Percentiles rank a stretch among this genome's conserved stretches.
phyloP scores from a whole-genome alignment of 2,113 vertebrate genomes.

The Psephotus haematonotus region DNA sequence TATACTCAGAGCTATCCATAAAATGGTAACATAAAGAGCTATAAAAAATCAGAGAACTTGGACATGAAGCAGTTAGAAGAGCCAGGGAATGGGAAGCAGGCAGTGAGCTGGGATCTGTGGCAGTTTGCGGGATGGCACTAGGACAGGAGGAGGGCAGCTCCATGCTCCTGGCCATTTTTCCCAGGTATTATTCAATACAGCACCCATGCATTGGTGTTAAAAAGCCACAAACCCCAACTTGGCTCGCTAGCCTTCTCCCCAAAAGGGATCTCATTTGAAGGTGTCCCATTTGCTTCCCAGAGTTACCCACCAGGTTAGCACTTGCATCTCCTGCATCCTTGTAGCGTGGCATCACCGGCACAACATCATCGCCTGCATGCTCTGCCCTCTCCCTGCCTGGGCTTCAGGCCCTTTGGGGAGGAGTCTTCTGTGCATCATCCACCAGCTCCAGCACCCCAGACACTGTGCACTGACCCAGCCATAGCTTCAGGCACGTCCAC shows the following conservation, averaged over 20 bases:
- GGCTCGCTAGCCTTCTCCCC: neutral
- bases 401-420: neutral
- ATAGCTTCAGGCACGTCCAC: fast-evolving
- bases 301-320: neutral
- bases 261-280: neutral
- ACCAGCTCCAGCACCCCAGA: neutral
- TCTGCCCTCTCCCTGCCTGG: fast-evolving
- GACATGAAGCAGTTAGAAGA: neutral
- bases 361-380: neutral
- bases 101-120: neutral
- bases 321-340: neutral
- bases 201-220: fast-evolving
- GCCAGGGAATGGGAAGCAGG: neutral
- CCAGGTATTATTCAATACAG: neutral
- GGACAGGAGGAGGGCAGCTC: neutral
- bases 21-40: neutral
- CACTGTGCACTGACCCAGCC: neutral
- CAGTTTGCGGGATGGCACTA: neutral
- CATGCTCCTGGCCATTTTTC: neutral
- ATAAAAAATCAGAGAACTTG: neutral
- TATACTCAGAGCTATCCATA: neutral
- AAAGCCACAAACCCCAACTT: neutral
- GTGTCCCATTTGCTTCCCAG: fast-evolving
- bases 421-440: neutral
- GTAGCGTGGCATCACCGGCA: neutral